These are phyloP conservation scores for Meloe dianella DNA, from an alignment of 2,888 invertebrate species.

Conservation along the genomic window DNA sequence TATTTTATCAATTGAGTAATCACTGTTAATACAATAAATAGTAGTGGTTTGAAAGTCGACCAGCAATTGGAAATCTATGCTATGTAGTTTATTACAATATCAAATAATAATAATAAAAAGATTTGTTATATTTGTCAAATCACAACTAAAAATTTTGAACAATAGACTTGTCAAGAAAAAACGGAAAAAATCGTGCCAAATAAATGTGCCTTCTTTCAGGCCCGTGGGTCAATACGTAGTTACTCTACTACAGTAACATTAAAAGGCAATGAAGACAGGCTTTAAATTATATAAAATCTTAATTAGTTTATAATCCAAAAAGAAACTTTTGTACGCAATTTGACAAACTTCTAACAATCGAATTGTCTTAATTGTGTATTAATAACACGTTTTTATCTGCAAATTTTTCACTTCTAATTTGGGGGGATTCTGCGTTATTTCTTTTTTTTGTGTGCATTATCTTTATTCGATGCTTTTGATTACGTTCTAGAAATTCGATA, in stretches of 20 bases:
- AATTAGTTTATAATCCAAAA: constrained; percentile 21
- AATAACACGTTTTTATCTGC: background rate
- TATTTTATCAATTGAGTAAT: no score
- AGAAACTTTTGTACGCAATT: background rate
- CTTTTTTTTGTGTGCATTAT: background rate
- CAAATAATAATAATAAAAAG: no score
- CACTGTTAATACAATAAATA: no score
- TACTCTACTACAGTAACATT: background rate
- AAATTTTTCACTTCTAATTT: background rate
- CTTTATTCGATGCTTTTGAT: background rate
- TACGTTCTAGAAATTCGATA: constrained; percentile 24
- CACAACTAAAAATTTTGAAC: no score
- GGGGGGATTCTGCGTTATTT: background rate
- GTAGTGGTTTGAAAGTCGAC: no score
- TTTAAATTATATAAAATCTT: constrained; percentile 18
- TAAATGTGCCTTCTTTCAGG: no score
- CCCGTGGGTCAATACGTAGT: no score
- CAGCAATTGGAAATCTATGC: no score
- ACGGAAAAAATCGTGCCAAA: no score
- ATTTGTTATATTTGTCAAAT: no score
- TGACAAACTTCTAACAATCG: background rate
- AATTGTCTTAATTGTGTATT: background rate
- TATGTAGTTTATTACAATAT: no score
- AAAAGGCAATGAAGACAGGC: background rate
- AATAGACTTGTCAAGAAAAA: no score